Evolutionary conservation across 64 coral and sea anemone species (phyloP).

Genomic region (Montipora efflorescens): DNA sequence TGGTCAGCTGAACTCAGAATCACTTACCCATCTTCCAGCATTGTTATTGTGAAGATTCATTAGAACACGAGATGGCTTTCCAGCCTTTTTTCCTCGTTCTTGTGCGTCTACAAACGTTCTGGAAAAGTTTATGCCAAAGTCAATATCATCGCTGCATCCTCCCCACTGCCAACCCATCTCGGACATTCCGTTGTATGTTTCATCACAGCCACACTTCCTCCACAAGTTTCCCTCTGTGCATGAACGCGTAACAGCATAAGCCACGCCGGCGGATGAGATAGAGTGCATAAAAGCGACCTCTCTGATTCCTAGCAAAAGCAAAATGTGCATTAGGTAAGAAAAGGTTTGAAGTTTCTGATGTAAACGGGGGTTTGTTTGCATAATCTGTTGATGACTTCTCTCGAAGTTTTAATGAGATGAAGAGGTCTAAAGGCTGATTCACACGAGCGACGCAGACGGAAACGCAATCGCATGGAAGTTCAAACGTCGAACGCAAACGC

Average conservation of each 20-base stretch:
- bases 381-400: no score
- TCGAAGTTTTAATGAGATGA: no score
- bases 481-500: no score
- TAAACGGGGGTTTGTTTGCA: no score
- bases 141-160: constrained; percentile 92
- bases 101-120: constrained; percentile 83
- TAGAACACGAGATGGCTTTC: constrained; percentile 60
- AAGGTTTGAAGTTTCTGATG: no score
- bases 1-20: background rate
- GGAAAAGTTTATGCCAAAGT: constrained; percentile 87
- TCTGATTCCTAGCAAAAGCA: constrained; percentile 68
- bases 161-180: constrained; percentile 79
- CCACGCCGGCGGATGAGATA: constrained; percentile 89
- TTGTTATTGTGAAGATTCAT: constrained; percentile 99
- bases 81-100: constrained; percentile 70
- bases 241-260: constrained; percentile 83
- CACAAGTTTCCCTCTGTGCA: constrained; percentile 81
- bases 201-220: constrained; percentile 81
- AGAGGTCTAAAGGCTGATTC: no score
- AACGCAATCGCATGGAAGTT: no score
- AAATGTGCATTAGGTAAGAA: background rate
- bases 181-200: constrained; percentile 46
- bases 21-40: constrained; percentile 84
- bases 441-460: no score
- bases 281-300: constrained; percentile 95